These are phyloP conservation scores for Pogonocherus hispidulus DNA, from an alignment of 2,888 invertebrate genomes.

Conservation along the genomic window DNA sequence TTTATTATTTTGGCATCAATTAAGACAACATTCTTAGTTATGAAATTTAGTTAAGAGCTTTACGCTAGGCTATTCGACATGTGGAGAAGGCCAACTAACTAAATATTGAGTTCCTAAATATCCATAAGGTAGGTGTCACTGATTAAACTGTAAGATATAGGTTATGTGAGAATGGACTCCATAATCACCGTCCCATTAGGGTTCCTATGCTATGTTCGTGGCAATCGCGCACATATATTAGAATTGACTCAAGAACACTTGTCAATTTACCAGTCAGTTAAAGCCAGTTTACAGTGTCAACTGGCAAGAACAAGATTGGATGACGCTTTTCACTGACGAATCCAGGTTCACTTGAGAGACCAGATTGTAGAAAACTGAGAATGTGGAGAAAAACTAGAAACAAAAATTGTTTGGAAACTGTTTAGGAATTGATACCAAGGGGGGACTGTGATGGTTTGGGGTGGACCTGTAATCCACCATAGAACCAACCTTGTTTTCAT, in stretches of 20 bases:
- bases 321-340: slow-evolving; percentile 41
- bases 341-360: slow-evolving; percentile 36
- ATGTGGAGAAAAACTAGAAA: slow-evolving; percentile 32
- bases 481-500: slow-evolving; percentile 10
- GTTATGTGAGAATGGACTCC: background rate
- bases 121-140: background rate
- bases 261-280: too few relatives aligned
- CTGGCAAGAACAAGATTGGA: slow-evolving; percentile 28
- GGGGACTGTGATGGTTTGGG: slow-evolving; percentile 40
- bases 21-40: too few relatives aligned
- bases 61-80: too few relatives aligned
- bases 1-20: too few relatives aligned
- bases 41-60: too few relatives aligned
- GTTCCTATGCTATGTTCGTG: too few relatives aligned
- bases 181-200: background rate
- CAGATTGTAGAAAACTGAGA: slow-evolving; percentile 13
- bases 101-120: background rate
- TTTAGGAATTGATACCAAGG: slow-evolving; percentile 36
- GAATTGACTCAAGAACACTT: too few relatives aligned
- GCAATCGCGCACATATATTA: too few relatives aligned
- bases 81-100: background rate
- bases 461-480: slow-evolving; percentile 29
- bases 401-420: slow-evolving; percentile 25
- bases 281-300: too few relatives aligned
- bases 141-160: background rate